phyloP scores from a whole-genome alignment of 2,113 vertebrate species.

The Lynx canadensis region DNA sequence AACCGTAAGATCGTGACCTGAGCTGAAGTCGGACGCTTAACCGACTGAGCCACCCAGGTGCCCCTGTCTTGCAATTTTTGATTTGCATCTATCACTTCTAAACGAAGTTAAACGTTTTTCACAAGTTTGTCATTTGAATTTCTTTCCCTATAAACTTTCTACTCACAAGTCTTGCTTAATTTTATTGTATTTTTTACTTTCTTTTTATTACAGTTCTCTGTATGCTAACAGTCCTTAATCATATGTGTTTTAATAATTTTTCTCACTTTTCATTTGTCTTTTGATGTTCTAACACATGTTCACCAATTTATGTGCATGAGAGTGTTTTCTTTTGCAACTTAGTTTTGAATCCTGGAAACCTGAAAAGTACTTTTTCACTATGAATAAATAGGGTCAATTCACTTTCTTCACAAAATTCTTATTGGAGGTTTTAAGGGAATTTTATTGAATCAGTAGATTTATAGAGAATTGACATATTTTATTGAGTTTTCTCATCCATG shows the following conservation, averaged over 20 bases:
- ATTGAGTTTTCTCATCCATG: background rate
- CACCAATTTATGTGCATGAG: background rate
- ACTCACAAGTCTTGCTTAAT: background rate
- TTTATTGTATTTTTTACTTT: background rate
- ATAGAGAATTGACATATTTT: background rate
- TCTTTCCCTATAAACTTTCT: background rate
- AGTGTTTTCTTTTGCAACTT: background rate
- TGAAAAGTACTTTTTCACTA: background rate
- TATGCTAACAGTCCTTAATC: background rate
- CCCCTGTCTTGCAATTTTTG: background rate
- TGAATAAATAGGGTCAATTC: background rate
- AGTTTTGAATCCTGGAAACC: background rate
- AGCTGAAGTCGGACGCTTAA: too few species aligned
- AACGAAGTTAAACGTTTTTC: background rate
- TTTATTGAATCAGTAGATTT: background rate
- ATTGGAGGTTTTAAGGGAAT: background rate
- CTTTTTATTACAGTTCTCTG: background rate
- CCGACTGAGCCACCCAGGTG: too few species aligned
- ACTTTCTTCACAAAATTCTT: background rate
- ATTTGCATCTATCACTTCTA: background rate
- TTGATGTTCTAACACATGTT: background rate
- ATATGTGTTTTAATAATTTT: background rate
- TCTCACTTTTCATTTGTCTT: background rate
- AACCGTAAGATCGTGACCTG: too few species aligned
- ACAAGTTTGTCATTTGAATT: background rate